Conservation (phyloP, 2,797 vertebrate genomes). For the Notoglanidium macrostoma region DNA sequence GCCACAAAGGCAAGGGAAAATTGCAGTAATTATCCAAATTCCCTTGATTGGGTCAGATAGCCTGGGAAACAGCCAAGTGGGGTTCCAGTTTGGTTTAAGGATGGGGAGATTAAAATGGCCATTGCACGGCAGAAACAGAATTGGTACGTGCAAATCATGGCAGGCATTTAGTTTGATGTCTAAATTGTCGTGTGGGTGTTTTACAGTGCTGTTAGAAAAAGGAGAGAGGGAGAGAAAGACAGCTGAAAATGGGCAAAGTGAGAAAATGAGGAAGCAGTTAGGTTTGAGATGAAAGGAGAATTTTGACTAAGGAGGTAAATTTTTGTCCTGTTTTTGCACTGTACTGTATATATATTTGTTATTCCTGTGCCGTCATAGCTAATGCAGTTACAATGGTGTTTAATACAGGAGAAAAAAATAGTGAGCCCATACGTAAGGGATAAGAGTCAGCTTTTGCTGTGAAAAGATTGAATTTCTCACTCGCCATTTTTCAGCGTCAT, state of each 20-base stretch:
- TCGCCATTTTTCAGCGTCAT: background rate
- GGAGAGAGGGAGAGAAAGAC: too few relatives aligned
- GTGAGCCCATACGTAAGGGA: background rate
- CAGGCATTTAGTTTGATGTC: background rate
- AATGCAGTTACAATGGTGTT: background rate
- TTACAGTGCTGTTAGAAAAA: background rate
- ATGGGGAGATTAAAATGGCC: background rate
- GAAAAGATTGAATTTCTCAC: background rate
- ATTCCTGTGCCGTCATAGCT: background rate
- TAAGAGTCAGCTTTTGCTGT: background rate
- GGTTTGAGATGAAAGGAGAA: background rate
- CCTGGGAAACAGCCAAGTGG: slow-evolving; percentile 22
- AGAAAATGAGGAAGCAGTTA: background rate
- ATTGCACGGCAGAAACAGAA: background rate
- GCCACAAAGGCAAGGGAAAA: slow-evolving; percentile 54
- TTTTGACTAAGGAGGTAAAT: background rate
- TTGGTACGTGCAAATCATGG: background rate
- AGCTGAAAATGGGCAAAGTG: background rate
- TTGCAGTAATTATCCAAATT: slow-evolving; percentile 61
- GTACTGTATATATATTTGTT: background rate
- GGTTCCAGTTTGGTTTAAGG: slow-evolving; percentile 46
- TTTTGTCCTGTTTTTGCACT: background rate
- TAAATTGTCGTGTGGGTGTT: slow-evolving; percentile 9
- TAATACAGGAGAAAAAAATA: background rate
- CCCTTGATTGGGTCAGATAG: slow-evolving; percentile 51